Evolutionary conservation across 2,888 invertebrate species (phyloP), one percentile per base, ranked within the genome.

Genomic region (Nudaria mundana): DNA sequence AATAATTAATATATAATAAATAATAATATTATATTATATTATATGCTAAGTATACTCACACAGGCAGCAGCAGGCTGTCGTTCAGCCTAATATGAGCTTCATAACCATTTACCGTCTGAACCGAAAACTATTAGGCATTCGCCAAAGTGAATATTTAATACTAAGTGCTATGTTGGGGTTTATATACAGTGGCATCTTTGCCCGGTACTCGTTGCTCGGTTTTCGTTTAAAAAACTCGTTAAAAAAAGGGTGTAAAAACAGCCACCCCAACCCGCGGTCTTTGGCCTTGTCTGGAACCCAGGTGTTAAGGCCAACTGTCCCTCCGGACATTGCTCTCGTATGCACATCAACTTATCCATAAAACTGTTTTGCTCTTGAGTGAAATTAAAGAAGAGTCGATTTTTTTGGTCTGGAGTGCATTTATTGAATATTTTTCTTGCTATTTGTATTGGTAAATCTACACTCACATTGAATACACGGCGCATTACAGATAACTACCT

Each of bases 261-360:
- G n/a, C n/a, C n/a, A n/a, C n/a, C n/a, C n/a, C n/a, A n/a, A 30
- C 23, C 26, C 26, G 14, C 10, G 20, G 10, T 18, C 20, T 13
- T 5, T 18, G 16, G 18, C 10, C 8, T 29, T 30, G 41, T 45
- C 48, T 51, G 23, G 23, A 15, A n/a, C 10, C 5, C 47, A 49
- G 56, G 52, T 49, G 37, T 13, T 16, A 25, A 25, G n/a, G 14
- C 2, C n/a, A n/a, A 5, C 5, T 35, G 39, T 37, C 40, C 23
- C 43, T 30, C 3, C 23, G 49, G 40, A 38, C 56, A 15, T 49
- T 57, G 47, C 60, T 47, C 60, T 49, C 48, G 10, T 13, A 41
- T 7, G 30, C 18, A 14, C 10, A 24, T 24, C 35, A 39, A 43
- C 33, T 38, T 22, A 1, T 1, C 8, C 3, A 22, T 22, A 22